Evolutionary conservation across 2,113 vertebrate species (phyloP).

Genomic region (Labrus mixtus): DNA sequence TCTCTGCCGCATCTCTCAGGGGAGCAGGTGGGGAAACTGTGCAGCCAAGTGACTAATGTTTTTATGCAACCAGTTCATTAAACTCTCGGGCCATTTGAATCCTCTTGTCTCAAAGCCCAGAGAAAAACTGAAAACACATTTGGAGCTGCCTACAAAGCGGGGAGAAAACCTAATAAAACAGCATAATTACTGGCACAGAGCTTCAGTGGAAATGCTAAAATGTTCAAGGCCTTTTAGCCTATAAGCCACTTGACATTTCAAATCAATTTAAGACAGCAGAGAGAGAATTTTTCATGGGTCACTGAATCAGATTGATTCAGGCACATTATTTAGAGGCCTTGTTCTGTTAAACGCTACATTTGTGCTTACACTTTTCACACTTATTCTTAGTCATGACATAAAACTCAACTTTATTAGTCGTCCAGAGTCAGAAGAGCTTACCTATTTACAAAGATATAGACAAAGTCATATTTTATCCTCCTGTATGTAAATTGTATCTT

Average conservation of each 20-base stretch:
- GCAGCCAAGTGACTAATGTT: conserved; percentile 52
- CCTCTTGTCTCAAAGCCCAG: conserved; percentile 15
- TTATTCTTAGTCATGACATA: conserved; percentile 53
- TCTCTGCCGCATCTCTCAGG: conserved; percentile 23
- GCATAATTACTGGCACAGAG: conserved; percentile 33
- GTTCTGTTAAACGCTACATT: conserved; percentile 34
- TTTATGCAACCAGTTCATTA: conserved; percentile 62
- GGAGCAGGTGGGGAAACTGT: conserved; percentile 70
- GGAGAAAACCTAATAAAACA: conserved; percentile 43
- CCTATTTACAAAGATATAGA: conserved; percentile 28
- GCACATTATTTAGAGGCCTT: conserved; percentile 54
- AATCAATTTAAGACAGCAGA: conserved; percentile 48
- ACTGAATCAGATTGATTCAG: conserved; percentile 61
- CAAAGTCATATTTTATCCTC: conserved; percentile 48
- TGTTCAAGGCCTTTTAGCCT: conserved; percentile 14
- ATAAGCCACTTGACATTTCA: conserved; percentile 70
- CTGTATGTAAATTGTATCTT: conserved; percentile 68
- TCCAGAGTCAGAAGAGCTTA: conserved; percentile 13
- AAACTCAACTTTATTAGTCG: conserved; percentile 57
- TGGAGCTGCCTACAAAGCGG: conserved; percentile 26
- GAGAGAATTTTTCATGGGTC: conserved; percentile 50
- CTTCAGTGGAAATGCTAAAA: conserved; percentile 34
- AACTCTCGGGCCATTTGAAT: conserved; percentile 56
- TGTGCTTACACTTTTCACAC: conserved; percentile 49
- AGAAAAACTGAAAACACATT: conserved; percentile 1